Evolutionary conservation across 2,888 invertebrate genomes (phyloP).

Genomic region (Acanthosoma haemorrhoidale): DNA sequence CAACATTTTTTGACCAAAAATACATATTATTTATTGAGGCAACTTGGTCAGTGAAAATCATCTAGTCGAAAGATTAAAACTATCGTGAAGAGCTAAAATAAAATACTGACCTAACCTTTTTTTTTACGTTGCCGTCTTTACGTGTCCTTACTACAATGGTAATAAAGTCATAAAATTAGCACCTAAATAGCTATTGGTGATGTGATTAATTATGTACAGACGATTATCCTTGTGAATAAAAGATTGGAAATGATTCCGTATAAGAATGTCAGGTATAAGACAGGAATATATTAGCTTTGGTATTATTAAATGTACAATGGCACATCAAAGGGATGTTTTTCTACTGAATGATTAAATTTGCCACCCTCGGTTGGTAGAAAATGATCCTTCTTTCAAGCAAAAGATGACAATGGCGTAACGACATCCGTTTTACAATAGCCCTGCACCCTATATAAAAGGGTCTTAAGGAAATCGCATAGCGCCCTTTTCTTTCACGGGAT

Average conservation of each 20-base stretch:
- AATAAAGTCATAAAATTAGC: too few species aligned
- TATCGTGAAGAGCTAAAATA: too few species aligned
- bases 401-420: not conserved
- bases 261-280: not conserved
- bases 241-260: not conserved
- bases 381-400: not conserved
- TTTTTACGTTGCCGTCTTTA: too few species aligned
- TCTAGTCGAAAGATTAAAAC: too few species aligned
- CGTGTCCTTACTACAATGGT: too few species aligned
- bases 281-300: not conserved
- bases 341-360: not conserved
- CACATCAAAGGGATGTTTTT: not conserved
- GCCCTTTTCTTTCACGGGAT: not conserved
- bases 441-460: not conserved
- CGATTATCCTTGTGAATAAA: not conserved
- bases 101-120: too few species aligned
- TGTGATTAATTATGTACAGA: too few species aligned
- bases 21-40: too few species aligned
- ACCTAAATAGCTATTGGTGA: too few species aligned
- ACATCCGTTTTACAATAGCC: slow-evolving; percentile 4
- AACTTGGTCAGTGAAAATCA: too few species aligned
- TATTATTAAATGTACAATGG: not conserved
- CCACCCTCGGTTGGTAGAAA: not conserved
- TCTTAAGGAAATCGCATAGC: not conserved
- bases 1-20: too few species aligned